Evolutionary conservation across 2,797 vertebrate species (phyloP), one percentile per base, ranked within the genome.

Genomic region (Oreonectes daqikongensis): DNA sequence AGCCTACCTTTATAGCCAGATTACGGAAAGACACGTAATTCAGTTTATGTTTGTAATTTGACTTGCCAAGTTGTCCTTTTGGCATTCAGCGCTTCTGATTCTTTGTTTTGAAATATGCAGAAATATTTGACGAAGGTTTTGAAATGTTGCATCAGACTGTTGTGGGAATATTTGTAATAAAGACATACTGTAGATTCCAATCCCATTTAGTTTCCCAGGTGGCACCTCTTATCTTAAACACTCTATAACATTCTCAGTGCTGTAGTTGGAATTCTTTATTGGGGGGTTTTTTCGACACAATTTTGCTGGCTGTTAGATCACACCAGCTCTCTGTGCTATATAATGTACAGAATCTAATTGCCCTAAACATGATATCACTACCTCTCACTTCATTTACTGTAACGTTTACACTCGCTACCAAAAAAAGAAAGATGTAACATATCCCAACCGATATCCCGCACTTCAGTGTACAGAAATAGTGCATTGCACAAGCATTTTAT

Each of bases 11-110:
- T 84, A 90, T 85, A 72, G 83, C 82, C 84, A 85, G 83, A 83
- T 85, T 92, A 87, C 82, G 73, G 83, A 88, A 87, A 82, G 89
- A 75, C 73, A 70, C 84, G 87, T 85, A 79, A 88, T 90, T 91
- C 84, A 88, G 81, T 85, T 84, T 85, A 81, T 87, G 86, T 91
- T 91, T 87, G 83, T 89, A 88, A 48, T 82, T 88, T 84, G 82
- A 82, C 83, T 76, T 86, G 85, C 87, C 76, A 75, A 86, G 80
- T 87, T 90, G 88, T 88, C 89, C 85, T 80, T 81, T 84, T 82
- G 84, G 88, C 88, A 88, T 90, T 84, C 75, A 68, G 65, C 82
- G 26, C 77, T 84, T 83, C 55, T 64, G 26, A 44, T 81, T 85
- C 71, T 55, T 61, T 72, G 73, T 84, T 79, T 81, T 77, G 55